Percentiles rank a stretch among this genome's conserved stretches.
These are phyloP conservation scores for Oryzaephilus surinamensis DNA, from an alignment of 1,140 invertebrate species.

Conservation along the genomic window DNA sequence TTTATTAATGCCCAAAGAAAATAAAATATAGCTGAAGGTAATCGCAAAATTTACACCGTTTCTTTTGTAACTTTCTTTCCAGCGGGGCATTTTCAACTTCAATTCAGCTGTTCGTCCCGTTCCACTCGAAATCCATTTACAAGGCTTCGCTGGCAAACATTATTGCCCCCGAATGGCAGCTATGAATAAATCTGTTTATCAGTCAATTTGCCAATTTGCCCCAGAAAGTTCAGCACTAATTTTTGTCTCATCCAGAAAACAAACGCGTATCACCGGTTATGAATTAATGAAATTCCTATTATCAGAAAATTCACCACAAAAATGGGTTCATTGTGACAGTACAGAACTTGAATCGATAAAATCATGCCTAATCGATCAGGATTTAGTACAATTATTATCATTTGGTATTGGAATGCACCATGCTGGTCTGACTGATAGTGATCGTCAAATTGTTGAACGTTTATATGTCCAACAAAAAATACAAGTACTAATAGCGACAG, in stretches of 20 bases:
- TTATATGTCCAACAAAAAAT: constrained; percentile 96
- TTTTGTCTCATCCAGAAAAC: constrained; percentile 95
- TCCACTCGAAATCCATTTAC: constrained; percentile 90
- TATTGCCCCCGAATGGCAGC: constrained; percentile 99
- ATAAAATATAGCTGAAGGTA: too few species aligned
- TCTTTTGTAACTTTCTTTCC: too few species aligned
- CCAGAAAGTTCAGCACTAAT: constrained; percentile 82
- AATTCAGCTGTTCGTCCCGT: constrained; percentile 94
- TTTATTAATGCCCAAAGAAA: too few species aligned
- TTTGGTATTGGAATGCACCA: constrained; percentile 99
- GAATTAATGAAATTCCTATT: constrained; percentile 92
- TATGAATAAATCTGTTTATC: constrained; percentile 99
- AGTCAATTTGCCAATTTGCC: constrained; percentile 89
- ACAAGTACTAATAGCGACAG: constrained; percentile 95
- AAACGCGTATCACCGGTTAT: constrained; percentile 92
- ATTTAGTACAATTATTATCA: constrained; percentile 85
- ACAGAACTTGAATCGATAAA: constrained; percentile 66
- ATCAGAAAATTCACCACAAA: constrained; percentile 84
- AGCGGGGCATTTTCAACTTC: constrained; percentile 94
- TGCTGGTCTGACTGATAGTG: constrained; percentile 84
- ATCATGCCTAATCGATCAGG: constrained; percentile 51
- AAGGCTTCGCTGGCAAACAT: constrained; percentile 90
- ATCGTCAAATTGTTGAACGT: constrained; percentile 86
- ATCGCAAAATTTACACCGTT: too few species aligned
- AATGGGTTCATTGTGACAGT: constrained; percentile 87